A percentile compares a stretch with the other conserved stretches of the same genome.
phyloP scores from a whole-genome alignment of 2,797 vertebrate species.

The Malurus leucopterus region DNA sequence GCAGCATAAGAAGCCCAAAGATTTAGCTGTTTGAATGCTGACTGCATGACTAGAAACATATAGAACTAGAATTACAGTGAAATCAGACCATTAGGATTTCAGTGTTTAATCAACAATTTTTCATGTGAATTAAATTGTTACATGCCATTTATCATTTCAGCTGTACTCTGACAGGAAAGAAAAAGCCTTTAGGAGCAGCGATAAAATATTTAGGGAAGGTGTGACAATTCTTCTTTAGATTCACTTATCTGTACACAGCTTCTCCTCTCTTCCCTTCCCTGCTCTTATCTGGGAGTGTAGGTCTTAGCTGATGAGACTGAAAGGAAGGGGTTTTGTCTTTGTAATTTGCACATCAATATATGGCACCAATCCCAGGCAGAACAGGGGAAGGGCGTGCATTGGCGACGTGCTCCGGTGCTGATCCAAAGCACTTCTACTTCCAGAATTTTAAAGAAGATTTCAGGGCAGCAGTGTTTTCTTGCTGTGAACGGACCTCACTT shows the following conservation, averaged over 20 bases:
- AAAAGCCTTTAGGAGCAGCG: background rate
- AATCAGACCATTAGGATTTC: background rate
- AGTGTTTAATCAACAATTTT: constrained; percentile 24
- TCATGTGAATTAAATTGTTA: background rate
- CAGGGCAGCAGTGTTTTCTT: background rate
- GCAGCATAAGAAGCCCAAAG: background rate
- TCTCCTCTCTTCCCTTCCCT: background rate
- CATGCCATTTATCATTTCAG: background rate
- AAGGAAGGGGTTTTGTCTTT: constrained; percentile 18
- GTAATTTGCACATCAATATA: constrained; percentile 10
- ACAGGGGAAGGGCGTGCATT: background rate
- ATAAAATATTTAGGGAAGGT: constrained; percentile 24
- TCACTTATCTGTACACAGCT: background rate
- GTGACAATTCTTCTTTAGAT: background rate
- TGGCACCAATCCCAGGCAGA: background rate
- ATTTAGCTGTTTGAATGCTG: background rate
- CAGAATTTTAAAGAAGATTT: background rate
- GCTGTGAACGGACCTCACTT: background rate
- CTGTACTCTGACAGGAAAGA: background rate
- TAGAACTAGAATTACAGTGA: background rate
- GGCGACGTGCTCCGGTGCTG: fast-evolving
- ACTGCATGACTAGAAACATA: background rate
- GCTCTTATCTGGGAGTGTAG: background rate
- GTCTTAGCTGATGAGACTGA: background rate
- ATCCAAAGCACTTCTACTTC: background rate